Base-by-base conservation (phyloP, 2,888 invertebrate species). In the Archips xylosteana region DNA sequence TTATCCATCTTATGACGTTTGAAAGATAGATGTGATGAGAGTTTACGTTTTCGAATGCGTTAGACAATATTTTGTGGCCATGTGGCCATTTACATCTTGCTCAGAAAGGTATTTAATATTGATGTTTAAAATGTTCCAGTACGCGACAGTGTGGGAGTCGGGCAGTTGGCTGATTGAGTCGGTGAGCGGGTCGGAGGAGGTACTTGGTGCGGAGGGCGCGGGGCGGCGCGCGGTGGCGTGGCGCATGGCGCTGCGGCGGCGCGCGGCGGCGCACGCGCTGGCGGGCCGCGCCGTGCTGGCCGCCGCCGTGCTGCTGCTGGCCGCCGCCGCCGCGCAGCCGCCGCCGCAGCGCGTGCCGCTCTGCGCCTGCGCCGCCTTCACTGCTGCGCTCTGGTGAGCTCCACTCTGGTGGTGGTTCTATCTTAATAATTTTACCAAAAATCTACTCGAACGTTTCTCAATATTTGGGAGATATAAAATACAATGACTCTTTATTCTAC, bases 91-190 rank as follows among this genome's bases (percentile, higher is more conserved):
- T 23, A 23, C 1, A 23, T 23, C 1, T 23, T 23, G 23, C 23
- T 23, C 23, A 23, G 1, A 23, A 23, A 23, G 23, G 23, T 23
- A 23, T 23, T 23, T 23, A 23, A 23, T 36, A 36, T 3, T 36
- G 3, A 36, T 2, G 36, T 36, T 36, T 5, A 45, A 62, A 23
- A 67, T 15, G 49, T 78, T 80, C 1, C 80, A 88, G 89, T 79
- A 78, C 59, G 79, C 82, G 32, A 78, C 86, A 34, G 84, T 89
- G 23, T 88, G 87, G 77, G 90, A 91, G 78, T 78, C 86, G 5
- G 90, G 91, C 15, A 80, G 85, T 0, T 93, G 93, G 93, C 86
- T 89, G 79, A 81, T 91, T 75, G 45, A 79, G 70, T 72, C 81
- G 15, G 81, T 90, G 74, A 9, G 51, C n/a, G 79, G 77, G 34